Evolutionary conservation across 2,797 vertebrate species (phyloP).

Genomic region (Muraenolepis orangiensis): DNA sequence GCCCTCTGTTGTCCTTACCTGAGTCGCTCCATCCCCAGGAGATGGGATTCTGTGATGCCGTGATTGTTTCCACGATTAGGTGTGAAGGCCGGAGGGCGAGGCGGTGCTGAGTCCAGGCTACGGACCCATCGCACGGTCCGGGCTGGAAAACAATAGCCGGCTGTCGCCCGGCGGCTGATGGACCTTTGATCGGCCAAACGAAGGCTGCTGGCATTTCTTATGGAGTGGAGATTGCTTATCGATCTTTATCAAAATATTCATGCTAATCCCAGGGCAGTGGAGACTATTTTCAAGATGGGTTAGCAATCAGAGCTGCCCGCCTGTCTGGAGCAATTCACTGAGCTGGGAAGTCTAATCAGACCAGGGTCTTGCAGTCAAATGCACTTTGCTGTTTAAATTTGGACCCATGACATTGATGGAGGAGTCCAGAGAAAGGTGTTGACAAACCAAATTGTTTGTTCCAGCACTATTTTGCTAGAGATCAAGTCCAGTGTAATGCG

Average conservation of each 20-base stretch:
- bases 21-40: slow-evolving; percentile 78
- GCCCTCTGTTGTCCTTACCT: slow-evolving; percentile 81
- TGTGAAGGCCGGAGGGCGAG: slow-evolving; percentile 71
- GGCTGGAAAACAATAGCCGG: slow-evolving; percentile 90
- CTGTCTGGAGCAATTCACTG: slow-evolving; percentile 99
- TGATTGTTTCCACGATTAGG: slow-evolving; percentile 91
- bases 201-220: slow-evolving; percentile 99
- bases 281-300: slow-evolving; percentile 99
- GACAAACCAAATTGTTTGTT: slow-evolving; percentile 99
- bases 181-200: slow-evolving; percentile 99
- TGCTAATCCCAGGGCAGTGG: slow-evolving; percentile 91
- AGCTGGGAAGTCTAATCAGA: slow-evolving; percentile 99
- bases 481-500: slow-evolving; percentile 99
- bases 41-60: slow-evolving; percentile 90
- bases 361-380: slow-evolving; percentile 98
- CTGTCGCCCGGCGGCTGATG: slow-evolving; percentile 89
- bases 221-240: slow-evolving; percentile 99
- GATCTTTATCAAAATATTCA: slow-evolving; percentile 99
- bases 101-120: slow-evolving; percentile 79
- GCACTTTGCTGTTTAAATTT: slow-evolving; percentile 99
- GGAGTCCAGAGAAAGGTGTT: slow-evolving; percentile 99
- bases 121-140: too few relatives aligned
- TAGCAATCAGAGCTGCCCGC: slow-evolving; percentile 99
- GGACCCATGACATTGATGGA: slow-evolving; percentile 99
- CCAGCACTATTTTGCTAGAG: slow-evolving; percentile 99